Evolutionary conservation across 2,888 invertebrate species (phyloP).

Genomic region (Acronicta leporina): DNA sequence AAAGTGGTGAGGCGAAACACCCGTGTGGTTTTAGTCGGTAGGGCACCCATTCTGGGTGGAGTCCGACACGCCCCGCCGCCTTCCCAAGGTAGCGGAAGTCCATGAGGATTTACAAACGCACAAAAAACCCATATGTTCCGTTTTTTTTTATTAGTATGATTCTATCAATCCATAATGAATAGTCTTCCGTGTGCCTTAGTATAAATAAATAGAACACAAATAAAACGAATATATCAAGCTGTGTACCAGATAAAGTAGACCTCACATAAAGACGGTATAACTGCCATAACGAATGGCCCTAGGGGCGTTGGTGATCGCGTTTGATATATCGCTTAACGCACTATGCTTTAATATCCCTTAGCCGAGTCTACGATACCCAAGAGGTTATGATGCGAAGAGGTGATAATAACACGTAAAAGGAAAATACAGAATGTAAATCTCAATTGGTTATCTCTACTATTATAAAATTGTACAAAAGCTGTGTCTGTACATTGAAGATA

Average conservation of each 20-base stretch:
- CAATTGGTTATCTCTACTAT: neutral
- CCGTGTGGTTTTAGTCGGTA: no score
- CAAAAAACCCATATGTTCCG: no score
- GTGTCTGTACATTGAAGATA: no score
- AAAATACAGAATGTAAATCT: slow-evolving; percentile 6
- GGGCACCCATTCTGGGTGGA: no score
- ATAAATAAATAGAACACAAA: neutral
- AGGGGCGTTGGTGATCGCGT: slow-evolving; percentile 32
- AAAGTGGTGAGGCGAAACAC: no score
- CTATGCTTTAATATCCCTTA: slow-evolving; percentile 23
- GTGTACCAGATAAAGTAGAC: slow-evolving; percentile 34
- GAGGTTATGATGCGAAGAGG: slow-evolving; percentile 9
- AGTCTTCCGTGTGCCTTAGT: neutral
- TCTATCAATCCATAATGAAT: no score
- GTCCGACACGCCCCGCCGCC: no score
- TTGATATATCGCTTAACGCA: slow-evolving; percentile 41
- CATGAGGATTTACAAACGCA: no score
- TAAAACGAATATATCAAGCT: slow-evolving; percentile 26
- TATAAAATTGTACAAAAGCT: no score
- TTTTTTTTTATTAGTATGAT: no score
- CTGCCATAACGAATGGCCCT: slow-evolving; percentile 36
- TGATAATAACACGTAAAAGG: slow-evolving; percentile 6
- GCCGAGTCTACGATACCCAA: slow-evolving; percentile 19
- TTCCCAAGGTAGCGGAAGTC: no score
- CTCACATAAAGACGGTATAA: slow-evolving; percentile 45